These are phyloP conservation scores for Onchidella celtica DNA, from an alignment of 2,888 invertebrate genomes.

Conservation along the genomic window DNA sequence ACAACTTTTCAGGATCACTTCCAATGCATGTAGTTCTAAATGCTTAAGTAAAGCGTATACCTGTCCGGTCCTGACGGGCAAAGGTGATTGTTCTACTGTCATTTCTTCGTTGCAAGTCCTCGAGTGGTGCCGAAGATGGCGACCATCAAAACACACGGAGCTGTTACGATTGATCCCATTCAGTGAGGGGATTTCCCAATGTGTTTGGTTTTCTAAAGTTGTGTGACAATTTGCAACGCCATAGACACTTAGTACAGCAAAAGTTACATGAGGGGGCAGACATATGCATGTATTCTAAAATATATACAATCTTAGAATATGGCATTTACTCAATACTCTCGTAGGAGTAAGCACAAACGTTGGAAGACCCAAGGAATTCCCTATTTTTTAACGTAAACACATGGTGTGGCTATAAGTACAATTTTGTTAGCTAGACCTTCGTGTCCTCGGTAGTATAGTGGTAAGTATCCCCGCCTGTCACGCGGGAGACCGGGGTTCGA, in stretches of 20 bases:
- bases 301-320: no score
- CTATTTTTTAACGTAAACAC: no score
- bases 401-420: no score
- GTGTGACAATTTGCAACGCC: no score
- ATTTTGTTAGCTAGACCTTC: not conserved
- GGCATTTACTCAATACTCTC: no score
- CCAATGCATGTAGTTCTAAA: no score
- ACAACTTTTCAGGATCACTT: no score
- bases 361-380: not conserved
- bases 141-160: conserved; percentile 35
- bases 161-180: not conserved
- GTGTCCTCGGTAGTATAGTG: conserved; percentile 60
- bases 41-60: no score
- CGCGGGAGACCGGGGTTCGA: conserved; percentile 61
- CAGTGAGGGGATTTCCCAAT: conserved; percentile 23
- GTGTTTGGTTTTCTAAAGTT: no score
- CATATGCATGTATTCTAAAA: no score
- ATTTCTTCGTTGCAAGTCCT: conserved; percentile 24
- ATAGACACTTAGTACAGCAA: no score
- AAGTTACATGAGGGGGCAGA: no score
- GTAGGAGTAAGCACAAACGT: conserved; percentile 1
- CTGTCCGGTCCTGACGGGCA: conserved; percentile 41
- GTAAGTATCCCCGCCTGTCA: conserved; percentile 61
- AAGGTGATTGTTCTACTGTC: conserved; percentile 46
- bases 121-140: conserved; percentile 47